Evolutionary conservation across 2,888 invertebrate genomes (phyloP).

Genomic region (Autographa pulchrina): DNA sequence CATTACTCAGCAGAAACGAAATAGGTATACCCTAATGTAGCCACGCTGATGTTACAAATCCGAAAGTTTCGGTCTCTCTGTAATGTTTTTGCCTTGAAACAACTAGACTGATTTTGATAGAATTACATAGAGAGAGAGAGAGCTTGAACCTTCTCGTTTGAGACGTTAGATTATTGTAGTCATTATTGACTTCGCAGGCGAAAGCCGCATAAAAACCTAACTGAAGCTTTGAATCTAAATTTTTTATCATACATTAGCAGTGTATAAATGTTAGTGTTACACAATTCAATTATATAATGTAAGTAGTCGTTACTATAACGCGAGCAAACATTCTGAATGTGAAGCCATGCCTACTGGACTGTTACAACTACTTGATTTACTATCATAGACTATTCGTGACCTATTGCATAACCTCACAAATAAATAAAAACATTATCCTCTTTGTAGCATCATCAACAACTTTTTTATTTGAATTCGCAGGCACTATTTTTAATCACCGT

Average conservation of each 20-base stretch:
- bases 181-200: neutral
- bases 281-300: constrained; percentile 54
- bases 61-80: neutral
- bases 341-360: constrained; percentile 25
- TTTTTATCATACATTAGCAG: constrained; percentile 15
- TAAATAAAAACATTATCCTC: constrained; percentile 11
- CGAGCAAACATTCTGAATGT: constrained; percentile 27
- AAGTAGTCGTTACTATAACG: constrained; percentile 27
- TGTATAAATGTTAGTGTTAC: constrained; percentile 30
- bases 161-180: neutral
- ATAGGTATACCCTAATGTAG: neutral
- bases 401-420: constrained; percentile 16
- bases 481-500: neutral
- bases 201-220: neutral
- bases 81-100: neutral
- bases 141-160: neutral
- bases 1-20: constrained; percentile 1
- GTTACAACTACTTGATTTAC: constrained; percentile 27
- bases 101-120: constrained; percentile 1
- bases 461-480: neutral
- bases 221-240: neutral
- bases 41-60: neutral
- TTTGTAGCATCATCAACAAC: neutral
- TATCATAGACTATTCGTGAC: constrained; percentile 15
- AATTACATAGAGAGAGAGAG: neutral